These are phyloP conservation scores for Crypturellus undulatus DNA, from an alignment of 2,113 vertebrate genomes.

Conservation along the genomic window DNA sequence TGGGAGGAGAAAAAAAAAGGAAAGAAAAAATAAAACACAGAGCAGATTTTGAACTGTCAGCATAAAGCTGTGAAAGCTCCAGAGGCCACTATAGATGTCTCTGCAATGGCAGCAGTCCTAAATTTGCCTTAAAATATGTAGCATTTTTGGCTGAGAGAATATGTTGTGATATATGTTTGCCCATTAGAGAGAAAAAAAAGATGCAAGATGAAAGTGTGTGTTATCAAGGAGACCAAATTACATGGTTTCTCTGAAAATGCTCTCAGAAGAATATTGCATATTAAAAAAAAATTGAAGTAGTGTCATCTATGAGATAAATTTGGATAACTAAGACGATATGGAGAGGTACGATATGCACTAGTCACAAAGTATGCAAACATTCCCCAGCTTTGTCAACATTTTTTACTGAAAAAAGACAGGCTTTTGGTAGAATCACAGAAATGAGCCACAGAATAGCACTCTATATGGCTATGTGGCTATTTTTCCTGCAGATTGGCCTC, in stretches of 20 bases:
- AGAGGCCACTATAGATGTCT: background rate
- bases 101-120: background rate
- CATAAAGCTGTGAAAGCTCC: background rate
- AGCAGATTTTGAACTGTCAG: background rate
- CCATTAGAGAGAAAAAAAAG: background rate
- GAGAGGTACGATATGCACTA: background rate
- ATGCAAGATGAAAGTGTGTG: background rate
- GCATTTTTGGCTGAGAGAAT: background rate
- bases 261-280: background rate
- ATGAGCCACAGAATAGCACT: accelerated
- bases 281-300: background rate
- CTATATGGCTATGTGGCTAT: accelerated
- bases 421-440: background rate
- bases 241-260: background rate
- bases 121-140: background rate
- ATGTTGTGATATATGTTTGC: background rate
- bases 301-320: background rate
- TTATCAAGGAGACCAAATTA: background rate
- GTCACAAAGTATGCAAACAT: background rate
- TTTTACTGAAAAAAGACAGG: background rate
- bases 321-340: background rate
- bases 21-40: background rate
- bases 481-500: accelerated
- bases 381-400: background rate
- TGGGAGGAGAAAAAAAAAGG: too few species aligned